Percentiles rank a stretch among this genome's conserved stretches.
Evolutionary conservation across 2,888 invertebrate species (phyloP).

Genomic region (Rotaria socialis): DNA sequence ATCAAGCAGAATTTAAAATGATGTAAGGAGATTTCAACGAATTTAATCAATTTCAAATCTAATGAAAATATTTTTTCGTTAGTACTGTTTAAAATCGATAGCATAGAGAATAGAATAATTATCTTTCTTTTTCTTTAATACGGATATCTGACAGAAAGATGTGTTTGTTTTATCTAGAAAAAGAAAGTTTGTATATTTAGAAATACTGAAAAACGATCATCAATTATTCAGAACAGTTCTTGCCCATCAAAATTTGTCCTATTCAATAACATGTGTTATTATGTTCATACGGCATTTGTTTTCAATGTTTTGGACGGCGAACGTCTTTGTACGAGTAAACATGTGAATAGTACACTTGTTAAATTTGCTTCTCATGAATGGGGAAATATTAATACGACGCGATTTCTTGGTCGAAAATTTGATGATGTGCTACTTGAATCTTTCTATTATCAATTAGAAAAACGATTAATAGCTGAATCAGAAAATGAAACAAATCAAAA

Average conservation of each 20-base stretch:
- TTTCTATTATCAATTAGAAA: constrained; percentile 31
- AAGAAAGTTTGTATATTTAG: not conserved
- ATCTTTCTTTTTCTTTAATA: too few relatives aligned
- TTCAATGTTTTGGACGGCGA: not conserved
- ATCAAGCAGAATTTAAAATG: not conserved
- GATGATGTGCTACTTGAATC: constrained; percentile 21
- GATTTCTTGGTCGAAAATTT: not conserved
- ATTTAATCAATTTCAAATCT: too few relatives aligned
- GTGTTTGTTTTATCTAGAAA: too few relatives aligned
- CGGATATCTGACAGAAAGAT: too few relatives aligned
- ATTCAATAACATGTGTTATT: constrained; percentile 34
- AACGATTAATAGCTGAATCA: not conserved
- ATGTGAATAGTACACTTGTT: not conserved
- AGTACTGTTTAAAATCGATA: too few relatives aligned
- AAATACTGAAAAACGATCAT: not conserved
- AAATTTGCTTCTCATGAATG: constrained; percentile 15
- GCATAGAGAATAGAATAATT: too few relatives aligned
- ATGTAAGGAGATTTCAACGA: not conserved
- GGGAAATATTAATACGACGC: not conserved
- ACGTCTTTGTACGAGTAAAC: not conserved
- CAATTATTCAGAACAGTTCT: not conserved
- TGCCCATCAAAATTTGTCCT: not conserved
- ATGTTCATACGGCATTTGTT: not conserved
- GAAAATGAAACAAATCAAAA: not conserved
- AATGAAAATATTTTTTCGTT: too few relatives aligned